Evolutionary conservation across 2,888 invertebrate species (phyloP).

Genomic region (Cheilosia vernalis): DNA sequence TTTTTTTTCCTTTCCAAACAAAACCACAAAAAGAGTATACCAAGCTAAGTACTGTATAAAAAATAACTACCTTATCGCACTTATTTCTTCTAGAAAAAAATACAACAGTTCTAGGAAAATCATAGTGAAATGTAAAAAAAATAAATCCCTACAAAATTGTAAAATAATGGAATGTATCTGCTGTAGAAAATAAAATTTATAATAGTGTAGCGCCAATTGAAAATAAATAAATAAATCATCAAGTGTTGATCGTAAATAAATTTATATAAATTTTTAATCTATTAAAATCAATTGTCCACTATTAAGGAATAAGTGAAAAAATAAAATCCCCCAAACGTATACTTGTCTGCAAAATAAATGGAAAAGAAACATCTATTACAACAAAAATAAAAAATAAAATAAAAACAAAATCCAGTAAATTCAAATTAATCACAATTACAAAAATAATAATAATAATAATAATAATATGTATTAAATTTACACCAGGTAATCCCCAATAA

Average conservation of each 20-base stretch:
- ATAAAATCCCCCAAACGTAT: constrained; percentile 50
- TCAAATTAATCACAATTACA: constrained; percentile 32
- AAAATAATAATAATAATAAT: constrained; percentile 14
- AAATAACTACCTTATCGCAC: not conserved
- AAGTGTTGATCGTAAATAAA: constrained; percentile 17
- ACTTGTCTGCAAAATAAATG: constrained; percentile 48
- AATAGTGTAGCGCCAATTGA: constrained; percentile 16
- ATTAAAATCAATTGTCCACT: not conserved
- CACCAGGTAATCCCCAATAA: constrained; percentile 69
- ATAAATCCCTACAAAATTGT: not conserved
- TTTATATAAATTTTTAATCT: not conserved
- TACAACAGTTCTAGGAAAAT: constrained; percentile 2
- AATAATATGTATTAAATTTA: constrained; percentile 55
- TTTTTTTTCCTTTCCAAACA: not conserved
- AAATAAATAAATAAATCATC: constrained; percentile 1
- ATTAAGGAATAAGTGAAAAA: constrained; percentile 29
- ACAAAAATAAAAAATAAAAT: constrained; percentile 47
- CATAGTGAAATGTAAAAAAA: constrained; percentile 5
- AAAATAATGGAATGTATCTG: constrained; percentile 38
- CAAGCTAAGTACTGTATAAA: not conserved
- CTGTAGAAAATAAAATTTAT: constrained; percentile 7
- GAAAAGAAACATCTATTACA: constrained; percentile 13
- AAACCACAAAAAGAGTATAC: not conserved
- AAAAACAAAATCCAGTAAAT: constrained; percentile 36
- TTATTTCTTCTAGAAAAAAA: not conserved